These are phyloP conservation scores for Drosophila mauritiana DNA, from an alignment of 1,140 invertebrate genomes.

Conservation along the genomic window DNA sequence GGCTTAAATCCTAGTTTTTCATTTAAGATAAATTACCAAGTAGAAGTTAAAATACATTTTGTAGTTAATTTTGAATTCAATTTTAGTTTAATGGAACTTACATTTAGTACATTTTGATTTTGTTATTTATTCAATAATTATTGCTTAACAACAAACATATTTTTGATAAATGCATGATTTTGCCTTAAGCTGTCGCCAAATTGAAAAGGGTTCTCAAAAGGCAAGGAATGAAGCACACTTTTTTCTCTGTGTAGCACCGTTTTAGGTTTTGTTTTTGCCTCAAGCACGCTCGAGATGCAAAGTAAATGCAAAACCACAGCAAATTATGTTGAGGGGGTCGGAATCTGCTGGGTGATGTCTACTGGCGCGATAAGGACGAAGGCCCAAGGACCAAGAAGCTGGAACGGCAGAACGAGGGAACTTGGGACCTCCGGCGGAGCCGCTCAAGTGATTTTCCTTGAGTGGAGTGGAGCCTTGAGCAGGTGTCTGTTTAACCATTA, in stretches of 20 bases:
- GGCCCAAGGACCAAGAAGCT: slow-evolving; percentile 4
- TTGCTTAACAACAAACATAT: too few species aligned
- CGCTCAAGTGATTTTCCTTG: slow-evolving; percentile 76
- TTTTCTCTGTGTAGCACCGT: not conserved
- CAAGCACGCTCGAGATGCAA: slow-evolving; percentile 76
- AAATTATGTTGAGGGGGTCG: slow-evolving; percentile 73
- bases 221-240: not conserved
- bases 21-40: not conserved
- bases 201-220: too few species aligned
- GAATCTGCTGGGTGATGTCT: slow-evolving; percentile 32
- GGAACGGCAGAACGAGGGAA: not conserved
- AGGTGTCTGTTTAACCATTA: slow-evolving; percentile 82
- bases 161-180: too few species aligned
- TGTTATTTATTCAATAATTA: too few species aligned
- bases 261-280: slow-evolving; percentile 56
- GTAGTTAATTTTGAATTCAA: too few species aligned
- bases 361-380: slow-evolving; percentile 36
- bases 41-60: not conserved
- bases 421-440: slow-evolving; percentile 23
- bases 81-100: too few species aligned
- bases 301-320: slow-evolving; percentile 82
- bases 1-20: not conserved
- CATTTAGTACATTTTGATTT: too few species aligned
- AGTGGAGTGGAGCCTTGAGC: slow-evolving; percentile 67
- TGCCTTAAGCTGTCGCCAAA: too few species aligned